These are phyloP conservation scores for Nanorana parkeri DNA, from an alignment of 2,113 vertebrate species.

Conservation along the genomic window DNA sequence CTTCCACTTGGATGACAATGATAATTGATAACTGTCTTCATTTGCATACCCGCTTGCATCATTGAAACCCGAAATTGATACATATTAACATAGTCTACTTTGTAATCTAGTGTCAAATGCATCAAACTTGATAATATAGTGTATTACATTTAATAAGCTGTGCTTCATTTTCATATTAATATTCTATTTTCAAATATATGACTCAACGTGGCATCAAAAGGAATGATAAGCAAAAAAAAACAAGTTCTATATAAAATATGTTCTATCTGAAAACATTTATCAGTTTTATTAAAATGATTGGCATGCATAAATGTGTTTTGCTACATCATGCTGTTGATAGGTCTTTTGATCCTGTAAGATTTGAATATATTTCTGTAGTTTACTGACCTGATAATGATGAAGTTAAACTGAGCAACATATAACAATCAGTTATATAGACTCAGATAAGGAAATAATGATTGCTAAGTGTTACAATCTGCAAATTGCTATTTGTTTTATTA, in stretches of 20 bases:
- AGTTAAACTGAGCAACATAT: too few species aligned
- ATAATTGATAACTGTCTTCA: conserved; percentile 54
- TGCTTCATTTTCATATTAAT: conserved; percentile 43
- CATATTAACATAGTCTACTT: conserved; percentile 41
- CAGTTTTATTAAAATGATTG: background rate
- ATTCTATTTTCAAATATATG: conserved; percentile 6
- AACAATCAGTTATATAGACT: too few species aligned
- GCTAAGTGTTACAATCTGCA: too few species aligned
- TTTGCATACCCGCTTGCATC: conserved; percentile 46
- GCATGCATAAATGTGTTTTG: too few species aligned
- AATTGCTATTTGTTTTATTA: too few species aligned
- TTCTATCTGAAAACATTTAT: background rate
- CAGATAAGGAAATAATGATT: too few species aligned
- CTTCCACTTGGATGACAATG: conserved; percentile 55
- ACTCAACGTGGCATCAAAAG: conserved; percentile 1
- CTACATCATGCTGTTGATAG: too few species aligned
- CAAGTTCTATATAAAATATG: background rate
- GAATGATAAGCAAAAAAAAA: background rate
- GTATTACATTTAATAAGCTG: conserved; percentile 28
- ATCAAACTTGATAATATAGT: conserved; percentile 48
- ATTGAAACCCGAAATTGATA: conserved; percentile 39
- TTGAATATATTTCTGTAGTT: too few species aligned
- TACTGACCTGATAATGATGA: too few species aligned
- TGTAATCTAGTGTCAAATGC: conserved; percentile 31
- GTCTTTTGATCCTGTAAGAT: too few species aligned